Evolutionary conservation across 2,113 vertebrate species (phyloP).

Genomic region (Crotalus tigris): DNA sequence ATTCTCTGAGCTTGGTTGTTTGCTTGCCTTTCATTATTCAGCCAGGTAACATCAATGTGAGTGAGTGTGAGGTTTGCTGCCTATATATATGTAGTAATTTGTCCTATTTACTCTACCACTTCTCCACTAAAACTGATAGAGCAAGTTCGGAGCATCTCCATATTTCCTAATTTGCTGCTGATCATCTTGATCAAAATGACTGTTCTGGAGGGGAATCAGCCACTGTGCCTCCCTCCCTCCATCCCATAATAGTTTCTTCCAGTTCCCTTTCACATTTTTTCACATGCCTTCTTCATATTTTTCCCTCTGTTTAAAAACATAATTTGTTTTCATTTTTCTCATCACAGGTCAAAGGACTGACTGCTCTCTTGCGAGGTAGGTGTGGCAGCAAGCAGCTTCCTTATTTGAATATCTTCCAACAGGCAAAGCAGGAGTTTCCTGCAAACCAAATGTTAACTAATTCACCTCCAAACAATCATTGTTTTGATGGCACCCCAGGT

Average conservation of each 20-base stretch:
- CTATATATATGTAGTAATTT: not conserved
- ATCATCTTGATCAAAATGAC: not conserved
- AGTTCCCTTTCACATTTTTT: constrained; percentile 3
- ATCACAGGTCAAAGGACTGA: constrained; percentile 89
- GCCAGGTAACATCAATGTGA: not conserved
- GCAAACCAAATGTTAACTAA: not conserved
- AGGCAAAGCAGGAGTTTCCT: not conserved
- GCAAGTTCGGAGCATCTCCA: not conserved
- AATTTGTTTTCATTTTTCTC: constrained; percentile 53
- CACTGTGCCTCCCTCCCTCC: fast-evolving
- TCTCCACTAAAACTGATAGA: not conserved
- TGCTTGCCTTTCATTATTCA: not conserved
- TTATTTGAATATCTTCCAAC: not conserved
- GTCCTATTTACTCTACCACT: not conserved
- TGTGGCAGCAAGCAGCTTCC: constrained; percentile 49
- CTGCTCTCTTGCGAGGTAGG: constrained; percentile 93
- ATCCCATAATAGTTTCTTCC: fast-evolving
- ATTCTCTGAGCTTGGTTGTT: not conserved
- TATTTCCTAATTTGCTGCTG: not conserved
- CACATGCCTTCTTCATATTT: constrained; percentile 9
- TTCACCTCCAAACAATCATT: not conserved
- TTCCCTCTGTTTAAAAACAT: not conserved
- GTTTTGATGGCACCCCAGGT: not conserved
- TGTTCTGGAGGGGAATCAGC: fast-evolving
- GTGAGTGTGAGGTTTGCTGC: not conserved